A percentile compares a stretch with the other conserved stretches of the same genome.
Evolutionary conservation across 2,113 vertebrate genomes (phyloP).

Genomic region (Erythrocercus mccallii): DNA sequence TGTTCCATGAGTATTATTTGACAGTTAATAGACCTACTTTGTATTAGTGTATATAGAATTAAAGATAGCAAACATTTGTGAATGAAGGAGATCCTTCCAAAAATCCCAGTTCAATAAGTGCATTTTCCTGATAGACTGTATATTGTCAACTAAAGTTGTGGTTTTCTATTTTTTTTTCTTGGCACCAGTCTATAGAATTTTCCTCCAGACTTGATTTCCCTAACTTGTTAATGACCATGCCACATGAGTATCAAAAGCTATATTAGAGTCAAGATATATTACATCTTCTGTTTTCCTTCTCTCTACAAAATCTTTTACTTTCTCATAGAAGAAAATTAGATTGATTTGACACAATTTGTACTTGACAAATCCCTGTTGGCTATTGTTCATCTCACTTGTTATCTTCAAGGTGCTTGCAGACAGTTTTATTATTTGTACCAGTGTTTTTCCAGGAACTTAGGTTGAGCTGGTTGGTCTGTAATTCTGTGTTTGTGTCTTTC

Average conservation of each 20-base stretch:
- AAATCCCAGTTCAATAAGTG: not conserved
- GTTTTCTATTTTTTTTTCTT: not conserved
- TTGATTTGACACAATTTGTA: not conserved
- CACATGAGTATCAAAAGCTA: not conserved
- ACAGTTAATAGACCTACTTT: not conserved
- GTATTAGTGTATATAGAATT: not conserved
- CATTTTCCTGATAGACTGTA: not conserved
- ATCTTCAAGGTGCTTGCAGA: not conserved
- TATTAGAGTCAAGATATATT: not conserved
- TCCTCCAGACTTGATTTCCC: not conserved
- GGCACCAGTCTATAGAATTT: not conserved
- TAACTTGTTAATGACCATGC: not conserved
- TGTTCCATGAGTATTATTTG: not conserved
- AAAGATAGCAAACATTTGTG: not conserved
- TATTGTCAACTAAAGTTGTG: not conserved
- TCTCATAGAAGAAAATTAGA: constrained; percentile 10
- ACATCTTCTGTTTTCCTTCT: not conserved
- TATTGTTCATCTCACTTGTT: not conserved
- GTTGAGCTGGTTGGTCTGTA: not conserved
- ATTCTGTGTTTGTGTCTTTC: not conserved
- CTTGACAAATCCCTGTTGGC: constrained; percentile 1
- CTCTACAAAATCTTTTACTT: not conserved
- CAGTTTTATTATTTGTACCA: not conserved
- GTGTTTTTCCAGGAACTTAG: not conserved
- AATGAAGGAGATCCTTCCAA: not conserved